Evolutionary conservation across 2,888 invertebrate genomes (phyloP).

Genomic region (Sesia apiformis): DNA sequence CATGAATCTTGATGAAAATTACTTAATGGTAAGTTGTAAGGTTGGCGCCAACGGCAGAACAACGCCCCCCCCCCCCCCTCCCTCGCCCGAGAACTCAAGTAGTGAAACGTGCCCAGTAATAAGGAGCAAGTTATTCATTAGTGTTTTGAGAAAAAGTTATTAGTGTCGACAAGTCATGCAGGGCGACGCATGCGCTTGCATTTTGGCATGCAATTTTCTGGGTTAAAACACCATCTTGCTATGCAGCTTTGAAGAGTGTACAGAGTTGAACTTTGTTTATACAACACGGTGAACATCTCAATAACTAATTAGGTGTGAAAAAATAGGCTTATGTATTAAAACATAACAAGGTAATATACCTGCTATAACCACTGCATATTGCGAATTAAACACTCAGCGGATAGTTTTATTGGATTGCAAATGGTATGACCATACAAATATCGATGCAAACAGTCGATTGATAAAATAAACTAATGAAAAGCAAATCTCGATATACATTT

Average conservation of each 20-base stretch:
- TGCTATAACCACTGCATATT: no score
- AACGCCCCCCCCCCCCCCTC: slow-evolving; percentile 10
- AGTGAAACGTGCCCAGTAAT: slow-evolving; percentile 65
- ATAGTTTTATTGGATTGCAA: no score
- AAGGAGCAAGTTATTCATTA: slow-evolving; percentile 66
- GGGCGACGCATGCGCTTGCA: slow-evolving; percentile 57
- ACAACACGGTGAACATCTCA: background rate
- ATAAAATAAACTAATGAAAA: no score
- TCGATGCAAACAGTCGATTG: no score
- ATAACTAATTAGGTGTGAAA: no score
- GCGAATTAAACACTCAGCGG: no score
- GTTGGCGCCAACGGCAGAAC: slow-evolving; percentile 34
- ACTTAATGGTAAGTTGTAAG: slow-evolving; percentile 50
- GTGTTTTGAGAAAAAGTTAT: slow-evolving; percentile 68
- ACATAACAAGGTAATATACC: no score
- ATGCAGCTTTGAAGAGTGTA: background rate
- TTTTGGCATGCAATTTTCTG: slow-evolving; percentile 43
- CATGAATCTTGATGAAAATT: slow-evolving; percentile 55
- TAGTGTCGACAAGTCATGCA: slow-evolving; percentile 51
- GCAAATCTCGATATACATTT: no score
- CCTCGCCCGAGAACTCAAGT: slow-evolving; percentile 28
- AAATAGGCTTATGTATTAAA: no score
- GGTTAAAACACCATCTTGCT: slow-evolving; percentile 19
- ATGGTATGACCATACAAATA: no score
- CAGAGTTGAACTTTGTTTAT: background rate